phyloP scores from a whole-genome alignment of 2,113 vertebrate species.

The Regulus satrapa region DNA sequence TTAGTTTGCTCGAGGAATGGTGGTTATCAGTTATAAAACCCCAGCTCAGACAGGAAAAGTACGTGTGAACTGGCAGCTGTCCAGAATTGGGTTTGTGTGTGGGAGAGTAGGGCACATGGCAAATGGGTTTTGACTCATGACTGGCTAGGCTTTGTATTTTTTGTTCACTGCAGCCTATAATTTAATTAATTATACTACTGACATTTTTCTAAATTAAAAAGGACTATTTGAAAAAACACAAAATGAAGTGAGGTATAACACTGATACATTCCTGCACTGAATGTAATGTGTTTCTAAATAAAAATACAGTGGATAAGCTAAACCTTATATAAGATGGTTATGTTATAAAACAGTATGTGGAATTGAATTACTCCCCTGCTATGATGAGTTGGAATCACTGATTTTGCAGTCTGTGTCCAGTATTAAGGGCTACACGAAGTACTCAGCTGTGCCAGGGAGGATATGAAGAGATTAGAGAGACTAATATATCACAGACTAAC shows the following conservation, averaged over 20 bases:
- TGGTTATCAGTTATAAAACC: not conserved
- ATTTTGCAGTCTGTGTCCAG: constrained; percentile 29
- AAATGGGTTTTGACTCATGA: not conserved
- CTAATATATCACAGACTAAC: constrained; percentile 60
- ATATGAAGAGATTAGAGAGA: constrained; percentile 65
- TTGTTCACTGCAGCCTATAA: not conserved
- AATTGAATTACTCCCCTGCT: not conserved
- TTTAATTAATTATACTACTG: not conserved
- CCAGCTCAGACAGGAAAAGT: not conserved
- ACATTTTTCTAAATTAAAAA: not conserved
- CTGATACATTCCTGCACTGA: not conserved
- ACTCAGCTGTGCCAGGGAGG: constrained; percentile 52
- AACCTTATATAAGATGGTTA: constrained; percentile 20
- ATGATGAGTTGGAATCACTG: not conserved
- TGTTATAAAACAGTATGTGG: constrained; percentile 14
- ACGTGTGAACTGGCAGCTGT: not conserved
- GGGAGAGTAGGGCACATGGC: not conserved
- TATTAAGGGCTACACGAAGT: constrained; percentile 68
- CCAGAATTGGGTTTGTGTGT: not conserved
- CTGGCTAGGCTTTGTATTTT: not conserved
- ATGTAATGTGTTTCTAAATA: not conserved
- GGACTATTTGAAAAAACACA: not conserved
- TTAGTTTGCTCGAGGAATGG: not conserved
- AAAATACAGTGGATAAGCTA: not conserved
- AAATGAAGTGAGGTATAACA: not conserved